Evolutionary conservation across 2,797 vertebrate species (phyloP), one percentile per base, ranked within the genome.

Genomic region (Pipistrellus kuhlii): DNA sequence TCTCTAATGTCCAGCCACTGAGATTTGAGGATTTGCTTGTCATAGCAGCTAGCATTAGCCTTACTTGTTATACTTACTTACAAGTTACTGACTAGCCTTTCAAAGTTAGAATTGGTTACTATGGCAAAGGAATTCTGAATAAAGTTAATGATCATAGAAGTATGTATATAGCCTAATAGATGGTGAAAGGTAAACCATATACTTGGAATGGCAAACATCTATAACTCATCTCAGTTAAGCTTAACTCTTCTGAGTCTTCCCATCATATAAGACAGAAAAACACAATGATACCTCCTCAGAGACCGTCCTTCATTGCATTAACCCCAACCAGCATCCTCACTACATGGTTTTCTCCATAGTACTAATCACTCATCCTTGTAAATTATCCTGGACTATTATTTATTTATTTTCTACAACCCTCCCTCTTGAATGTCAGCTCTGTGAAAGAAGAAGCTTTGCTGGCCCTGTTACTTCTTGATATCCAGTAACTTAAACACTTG

Each of bases 41-140:
- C 77, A 64, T 32, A 53, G 82, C 21, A 71, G 41, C 80, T 84
- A 92, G 12, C n/a, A 35, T 59, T 51, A 55, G 15, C 66, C 32
- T 92, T 48, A n/a, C 14, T 69, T 78, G 55, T 32, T 64, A n/a
- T 14, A 57, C 5, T n/a, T 10, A 62, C 55, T 27, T 92, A 25
- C 11, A 94, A 88, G 6, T 90, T 89, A 76, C n/a, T 46, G 41
- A 4, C n/a, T 66, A 48, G 23, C 5, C 12, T 93, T 93, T 94
- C n/a, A 68, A 85, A 94, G 41, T 51, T 68, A 78, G 51, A 80
- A 68, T 44, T 84, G 30, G 27, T 76, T 30, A 71, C 30, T 55
- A 32, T 12, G n/a, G 46, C 30, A 84, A 93, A 71, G 41, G 4
- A 92, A 69, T 88, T 85, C 75, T 59, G 20, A 81, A 73, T 64